Evolutionary conservation across 2,888 invertebrate species (phyloP).

Genomic region (Heliconius cydno): DNA sequence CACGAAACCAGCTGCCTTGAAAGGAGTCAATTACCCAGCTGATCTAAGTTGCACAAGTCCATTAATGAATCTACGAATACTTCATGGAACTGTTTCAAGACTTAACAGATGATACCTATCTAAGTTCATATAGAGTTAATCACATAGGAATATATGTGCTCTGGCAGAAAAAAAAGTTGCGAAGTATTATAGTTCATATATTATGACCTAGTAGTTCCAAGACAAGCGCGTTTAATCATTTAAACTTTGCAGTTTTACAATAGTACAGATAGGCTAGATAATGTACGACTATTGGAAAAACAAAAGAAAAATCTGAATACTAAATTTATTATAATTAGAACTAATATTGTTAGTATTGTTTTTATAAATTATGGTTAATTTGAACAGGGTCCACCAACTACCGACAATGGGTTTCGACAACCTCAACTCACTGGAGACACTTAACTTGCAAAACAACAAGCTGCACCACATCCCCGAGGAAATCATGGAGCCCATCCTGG

Average conservation of each 20-base stretch:
- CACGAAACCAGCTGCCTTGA: not conserved
- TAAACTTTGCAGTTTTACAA: no score
- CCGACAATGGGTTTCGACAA: constrained; percentile 94
- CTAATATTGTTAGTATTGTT: not conserved
- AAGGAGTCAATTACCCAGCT: not conserved
- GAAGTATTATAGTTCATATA: no score
- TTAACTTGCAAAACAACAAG: constrained; percentile 95
- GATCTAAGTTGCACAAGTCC: constrained; percentile 15
- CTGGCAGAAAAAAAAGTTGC: not conserved
- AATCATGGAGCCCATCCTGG: constrained; percentile 94
- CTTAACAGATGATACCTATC: not conserved
- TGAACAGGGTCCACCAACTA: constrained; percentile 89
- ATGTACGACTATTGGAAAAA: no score
- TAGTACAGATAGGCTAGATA: no score
- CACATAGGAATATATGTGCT: not conserved
- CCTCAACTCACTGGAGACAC: constrained; percentile 93
- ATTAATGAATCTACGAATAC: not conserved
- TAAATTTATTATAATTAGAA: not conserved
- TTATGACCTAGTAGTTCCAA: no score
- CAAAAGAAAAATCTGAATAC: not conserved
- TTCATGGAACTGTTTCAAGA: not conserved
- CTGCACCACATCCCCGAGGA: constrained; percentile 92
- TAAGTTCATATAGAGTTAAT: not conserved
- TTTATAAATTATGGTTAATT: not conserved
- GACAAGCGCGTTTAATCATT: no score